phyloP scores from a whole-genome alignment of 2,113 vertebrate genomes.

The Cercocebus atys region DNA sequence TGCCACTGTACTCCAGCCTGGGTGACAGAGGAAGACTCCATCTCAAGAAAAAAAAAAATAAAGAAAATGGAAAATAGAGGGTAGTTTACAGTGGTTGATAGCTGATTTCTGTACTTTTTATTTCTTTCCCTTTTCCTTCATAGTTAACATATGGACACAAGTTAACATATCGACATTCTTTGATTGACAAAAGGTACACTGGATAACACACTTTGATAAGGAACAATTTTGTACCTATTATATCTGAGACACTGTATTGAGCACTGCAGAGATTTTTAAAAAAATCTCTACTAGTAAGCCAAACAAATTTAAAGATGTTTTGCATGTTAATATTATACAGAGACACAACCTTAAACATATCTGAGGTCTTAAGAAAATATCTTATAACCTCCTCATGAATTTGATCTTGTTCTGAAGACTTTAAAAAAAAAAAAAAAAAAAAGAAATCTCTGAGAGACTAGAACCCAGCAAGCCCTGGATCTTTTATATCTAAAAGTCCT shows the following conservation, averaged over 20 bases:
- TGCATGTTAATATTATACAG: not conserved
- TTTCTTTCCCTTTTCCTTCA: not conserved
- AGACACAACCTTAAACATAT: not conserved
- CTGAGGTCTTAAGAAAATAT: not conserved
- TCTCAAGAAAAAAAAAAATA: too few species aligned
- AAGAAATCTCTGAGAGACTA: not conserved
- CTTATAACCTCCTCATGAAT: not conserved
- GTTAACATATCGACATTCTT: not conserved
- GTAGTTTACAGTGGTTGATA: not conserved
- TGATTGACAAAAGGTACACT: not conserved
- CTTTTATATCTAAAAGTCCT: not conserved
- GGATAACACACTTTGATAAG: not conserved
- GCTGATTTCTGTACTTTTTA: not conserved
- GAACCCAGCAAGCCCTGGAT: not conserved
- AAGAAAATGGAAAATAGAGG: not conserved
- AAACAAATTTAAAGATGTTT: too few species aligned
- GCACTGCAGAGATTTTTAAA: not conserved
- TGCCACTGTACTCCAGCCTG: too few species aligned
- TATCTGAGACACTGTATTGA: not conserved
- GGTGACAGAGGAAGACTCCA: too few species aligned
- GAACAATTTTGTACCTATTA: not conserved
- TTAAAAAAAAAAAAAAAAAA: not conserved
- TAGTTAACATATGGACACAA: not conserved
- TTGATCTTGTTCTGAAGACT: not conserved
- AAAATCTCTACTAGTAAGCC: too few species aligned